phyloP scores from a whole-genome alignment of 2,797 vertebrate species.

The Falco peregrinus region DNA sequence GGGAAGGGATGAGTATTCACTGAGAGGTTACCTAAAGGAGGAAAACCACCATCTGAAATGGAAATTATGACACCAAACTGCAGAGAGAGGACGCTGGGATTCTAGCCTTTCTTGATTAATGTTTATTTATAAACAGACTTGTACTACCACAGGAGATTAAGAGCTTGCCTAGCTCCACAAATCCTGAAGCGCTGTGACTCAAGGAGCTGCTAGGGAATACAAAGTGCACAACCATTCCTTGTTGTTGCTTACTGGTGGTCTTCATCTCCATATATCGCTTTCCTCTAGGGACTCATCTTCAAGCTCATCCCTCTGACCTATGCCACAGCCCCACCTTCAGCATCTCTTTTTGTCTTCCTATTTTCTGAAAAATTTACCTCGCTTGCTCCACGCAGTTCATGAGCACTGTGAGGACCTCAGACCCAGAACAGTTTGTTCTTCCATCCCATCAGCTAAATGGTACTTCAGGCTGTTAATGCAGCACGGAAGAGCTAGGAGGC shows the following conservation, averaged over 20 bases:
- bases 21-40: background rate
- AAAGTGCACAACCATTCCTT: background rate
- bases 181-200: background rate
- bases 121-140: background rate
- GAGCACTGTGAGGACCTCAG: background rate
- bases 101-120: fast-evolving
- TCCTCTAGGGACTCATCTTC: background rate
- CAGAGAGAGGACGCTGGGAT: background rate
- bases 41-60: background rate
- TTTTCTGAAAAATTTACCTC: background rate
- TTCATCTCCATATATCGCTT: background rate
- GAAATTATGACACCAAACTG: background rate
- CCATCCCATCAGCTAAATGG: background rate
- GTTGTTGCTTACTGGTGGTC: background rate
- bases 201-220: background rate
- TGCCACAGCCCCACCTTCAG: background rate
- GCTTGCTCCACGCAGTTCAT: background rate
- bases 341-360: background rate
- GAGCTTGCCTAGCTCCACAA: background rate
- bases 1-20: background rate
- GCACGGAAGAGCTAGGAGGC: background rate
- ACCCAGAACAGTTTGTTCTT: background rate
- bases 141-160: background rate
- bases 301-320: background rate
- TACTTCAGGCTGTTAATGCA: background rate